Evolutionary conservation across 2,888 invertebrate genomes (phyloP).

Genomic region (Epicampocera succincta): DNA sequence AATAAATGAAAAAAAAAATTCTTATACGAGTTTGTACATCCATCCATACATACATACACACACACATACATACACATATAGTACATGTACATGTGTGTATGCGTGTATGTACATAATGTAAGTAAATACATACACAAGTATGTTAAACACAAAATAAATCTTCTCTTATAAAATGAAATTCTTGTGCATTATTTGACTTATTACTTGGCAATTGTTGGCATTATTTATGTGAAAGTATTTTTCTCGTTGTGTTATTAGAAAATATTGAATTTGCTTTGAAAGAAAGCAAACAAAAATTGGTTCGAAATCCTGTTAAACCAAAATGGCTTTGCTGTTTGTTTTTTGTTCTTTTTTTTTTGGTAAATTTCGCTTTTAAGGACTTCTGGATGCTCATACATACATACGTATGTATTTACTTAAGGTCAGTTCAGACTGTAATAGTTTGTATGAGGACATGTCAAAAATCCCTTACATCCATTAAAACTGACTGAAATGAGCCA

Average conservation of each 20-base stretch:
- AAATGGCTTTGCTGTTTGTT: constrained; percentile 45
- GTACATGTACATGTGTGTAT: background rate
- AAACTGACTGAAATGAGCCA: too few relatives aligned
- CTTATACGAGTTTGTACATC: too few relatives aligned
- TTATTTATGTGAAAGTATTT: constrained; percentile 55
- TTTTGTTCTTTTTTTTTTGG: too few relatives aligned
- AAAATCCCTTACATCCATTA: too few relatives aligned
- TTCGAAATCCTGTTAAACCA: constrained; percentile 35
- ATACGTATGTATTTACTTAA: background rate
- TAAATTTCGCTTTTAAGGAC: constrained; percentile 35
- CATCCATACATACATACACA: too few relatives aligned
- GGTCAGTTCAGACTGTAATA: too few relatives aligned
- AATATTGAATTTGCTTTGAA: constrained; percentile 6
- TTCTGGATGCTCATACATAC: constrained; percentile 10
- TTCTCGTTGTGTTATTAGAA: constrained; percentile 50
- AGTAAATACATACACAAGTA: background rate
- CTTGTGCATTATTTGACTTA: constrained; percentile 56
- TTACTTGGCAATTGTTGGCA: constrained; percentile 56
- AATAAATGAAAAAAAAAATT: constrained; percentile 5
- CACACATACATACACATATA: too few relatives aligned
- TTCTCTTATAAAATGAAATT: constrained; percentile 44
- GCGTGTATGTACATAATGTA: too few relatives aligned
- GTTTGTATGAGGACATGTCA: too few relatives aligned
- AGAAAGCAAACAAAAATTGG: constrained; percentile 5
- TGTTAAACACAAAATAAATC: constrained; percentile 36